Base-by-base conservation (phyloP, 1,140 invertebrate species). In the Rhopalosiphum maidis region DNA sequence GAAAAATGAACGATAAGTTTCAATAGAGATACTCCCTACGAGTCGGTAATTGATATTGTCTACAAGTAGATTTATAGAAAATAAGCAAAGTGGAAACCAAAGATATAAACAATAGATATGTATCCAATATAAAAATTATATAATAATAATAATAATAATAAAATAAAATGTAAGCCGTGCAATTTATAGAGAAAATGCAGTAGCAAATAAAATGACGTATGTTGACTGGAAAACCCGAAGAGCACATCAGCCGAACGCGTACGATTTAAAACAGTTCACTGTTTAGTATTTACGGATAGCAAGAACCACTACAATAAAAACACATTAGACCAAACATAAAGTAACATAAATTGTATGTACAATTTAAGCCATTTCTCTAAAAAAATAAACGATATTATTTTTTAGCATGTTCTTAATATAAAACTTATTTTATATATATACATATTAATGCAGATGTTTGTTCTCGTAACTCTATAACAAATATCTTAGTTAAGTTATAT, bases 401-500 rank as follows among this genome's bases (percentile, higher is more conserved):
- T 83, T 83, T 23, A 23, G 22, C 22, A 83, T 41, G 82, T 83
- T 83, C 30, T 77, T 83, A 83, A 7, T 37, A 35, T 9, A 35
- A 83, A 83, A 83, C 37, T 8, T 83, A 37, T 83, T 37, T 23
- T 22, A 37, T n/a, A 22, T 22, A 37, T 37, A 37, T 21, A 82
- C 21, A 82, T 41, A 15, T 46, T 30, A 87, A 87, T 46, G 23
- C 22, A 41, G 83, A 85, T 85, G 83, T 85, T 85, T 85, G 25
- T 87, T 46, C 11, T 48, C 11, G 5, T 87, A 87, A 85, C 37
- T 87, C 30, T 87, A 3, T 46, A 46, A 87, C 43, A 87, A 37
- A 87, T 46, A 87, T 30, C 85, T 87, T n/a, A 43, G 85, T 87
- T 87, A 46, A 87, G 85, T 87, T 46, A 87, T 48, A 9, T 48